These are phyloP conservation scores for Oscarella lobularis DNA, from an alignment of 37 sponge, comb jelly and placozoan genomes.

Conservation along the genomic window DNA sequence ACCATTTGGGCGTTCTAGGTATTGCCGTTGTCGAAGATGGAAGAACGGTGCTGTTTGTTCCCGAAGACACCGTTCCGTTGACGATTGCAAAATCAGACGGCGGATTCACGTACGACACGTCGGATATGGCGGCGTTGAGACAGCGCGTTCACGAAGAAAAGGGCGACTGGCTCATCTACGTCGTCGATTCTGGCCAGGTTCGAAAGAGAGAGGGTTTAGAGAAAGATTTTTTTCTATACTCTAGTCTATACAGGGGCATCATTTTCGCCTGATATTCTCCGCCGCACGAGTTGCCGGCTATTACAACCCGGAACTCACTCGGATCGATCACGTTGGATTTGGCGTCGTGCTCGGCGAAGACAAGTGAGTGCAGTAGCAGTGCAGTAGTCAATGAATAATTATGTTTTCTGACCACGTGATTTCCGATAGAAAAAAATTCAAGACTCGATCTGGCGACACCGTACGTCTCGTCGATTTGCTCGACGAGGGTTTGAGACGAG, in stretches of 20 bases:
- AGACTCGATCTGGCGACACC: slow-evolving; percentile 72
- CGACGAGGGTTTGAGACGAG: slow-evolving; percentile 82
- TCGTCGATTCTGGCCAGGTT: slow-evolving; percentile 93
- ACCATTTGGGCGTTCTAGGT: slow-evolving; percentile 24
- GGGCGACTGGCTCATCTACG: slow-evolving; percentile 89
- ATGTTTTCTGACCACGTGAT: not conserved
- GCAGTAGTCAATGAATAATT: not conserved
- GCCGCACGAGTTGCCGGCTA: slow-evolving; percentile 69
- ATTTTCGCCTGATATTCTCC: slow-evolving; percentile 59
- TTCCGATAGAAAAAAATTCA: slow-evolving; percentile 53
- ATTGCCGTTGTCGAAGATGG: slow-evolving; percentile 63
- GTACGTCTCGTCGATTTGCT: slow-evolving; percentile 75
- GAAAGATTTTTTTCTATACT: not conserved
- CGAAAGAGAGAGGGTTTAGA: no score
- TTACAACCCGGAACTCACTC: slow-evolving; percentile 13
- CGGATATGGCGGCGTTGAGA: slow-evolving; percentile 80
- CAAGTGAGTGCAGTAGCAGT: slow-evolving; percentile 27
- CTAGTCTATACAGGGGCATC: slow-evolving; percentile 20
- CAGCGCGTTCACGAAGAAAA: slow-evolving; percentile 75
- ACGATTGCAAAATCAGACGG: slow-evolving; percentile 90
- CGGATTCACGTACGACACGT: slow-evolving; percentile 93
- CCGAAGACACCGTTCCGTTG: slow-evolving; percentile 49
- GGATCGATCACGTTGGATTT: slow-evolving; percentile 85
- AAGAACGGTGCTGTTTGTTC: slow-evolving; percentile 57
- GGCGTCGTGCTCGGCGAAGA: slow-evolving; percentile 97